phyloP scores from a whole-genome alignment of 2,797 vertebrate species.

The Tympanoctomys barrerae region DNA sequence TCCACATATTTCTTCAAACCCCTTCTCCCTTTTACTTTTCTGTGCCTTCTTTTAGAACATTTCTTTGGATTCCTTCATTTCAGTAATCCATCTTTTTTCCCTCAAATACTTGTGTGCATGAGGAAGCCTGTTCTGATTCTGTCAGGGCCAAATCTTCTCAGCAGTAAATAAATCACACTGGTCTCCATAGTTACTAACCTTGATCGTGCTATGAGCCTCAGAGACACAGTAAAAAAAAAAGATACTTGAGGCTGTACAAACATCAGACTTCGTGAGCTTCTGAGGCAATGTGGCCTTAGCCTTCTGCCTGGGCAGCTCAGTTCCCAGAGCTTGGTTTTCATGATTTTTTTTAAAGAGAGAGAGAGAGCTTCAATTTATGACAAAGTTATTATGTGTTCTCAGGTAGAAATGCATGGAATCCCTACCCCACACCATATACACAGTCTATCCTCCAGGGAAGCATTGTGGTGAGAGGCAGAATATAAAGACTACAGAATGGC shows the following conservation, averaged over 20 bases:
- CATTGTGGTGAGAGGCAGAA: too few relatives aligned
- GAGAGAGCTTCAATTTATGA: too few relatives aligned
- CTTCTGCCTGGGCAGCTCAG: constrained; percentile 1
- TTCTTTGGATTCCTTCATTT: background rate
- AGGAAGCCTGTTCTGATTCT: constrained; percentile 67
- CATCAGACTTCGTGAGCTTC: constrained; percentile 10
- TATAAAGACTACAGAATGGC: too few relatives aligned
- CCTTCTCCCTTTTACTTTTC: background rate
- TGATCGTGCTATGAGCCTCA: background rate
- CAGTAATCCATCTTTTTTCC: background rate
- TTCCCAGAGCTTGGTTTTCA: background rate
- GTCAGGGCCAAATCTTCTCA: constrained; percentile 60
- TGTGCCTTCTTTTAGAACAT: background rate
- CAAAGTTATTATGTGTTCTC: too few relatives aligned
- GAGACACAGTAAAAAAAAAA: constrained; percentile 67
- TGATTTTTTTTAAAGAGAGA: background rate
- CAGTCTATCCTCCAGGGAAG: too few relatives aligned
- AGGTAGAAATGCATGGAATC: too few relatives aligned
- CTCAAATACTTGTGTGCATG: background rate
- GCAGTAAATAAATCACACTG: constrained; percentile 69
- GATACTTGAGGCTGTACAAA: constrained; percentile 43
- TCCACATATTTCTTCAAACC: background rate
- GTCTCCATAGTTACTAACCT: constrained; percentile 83
- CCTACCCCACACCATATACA: too few relatives aligned
- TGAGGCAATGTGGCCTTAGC: background rate